Evolutionary conservation across 2,797 vertebrate genomes (phyloP).

Genomic region (Loris lydekkerianus): DNA sequence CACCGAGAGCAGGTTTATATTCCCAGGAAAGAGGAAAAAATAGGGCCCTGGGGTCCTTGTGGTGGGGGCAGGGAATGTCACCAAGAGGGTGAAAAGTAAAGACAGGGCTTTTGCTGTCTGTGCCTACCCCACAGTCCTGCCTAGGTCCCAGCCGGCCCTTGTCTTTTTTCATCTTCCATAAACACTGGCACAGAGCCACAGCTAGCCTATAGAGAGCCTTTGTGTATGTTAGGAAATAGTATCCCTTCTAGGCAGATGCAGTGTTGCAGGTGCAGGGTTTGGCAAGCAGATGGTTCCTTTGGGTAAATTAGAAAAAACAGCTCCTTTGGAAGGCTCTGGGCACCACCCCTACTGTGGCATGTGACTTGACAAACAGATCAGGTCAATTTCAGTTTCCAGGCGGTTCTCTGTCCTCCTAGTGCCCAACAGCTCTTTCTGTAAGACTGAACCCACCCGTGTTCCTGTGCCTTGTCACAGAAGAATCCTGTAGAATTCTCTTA

Average conservation of each 20-base stretch:
- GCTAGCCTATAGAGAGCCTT: slow-evolving; percentile 56
- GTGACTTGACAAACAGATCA: not conserved
- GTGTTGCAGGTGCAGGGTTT: slow-evolving; percentile 62
- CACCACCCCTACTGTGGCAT: not conserved
- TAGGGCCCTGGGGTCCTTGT: not conserved
- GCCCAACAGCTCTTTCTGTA: not conserved
- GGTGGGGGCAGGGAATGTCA: not conserved
- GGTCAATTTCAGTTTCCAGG: not conserved
- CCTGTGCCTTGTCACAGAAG: not conserved
- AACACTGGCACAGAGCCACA: slow-evolving; percentile 54
- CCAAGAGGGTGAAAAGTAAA: not conserved
- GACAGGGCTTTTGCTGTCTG: not conserved
- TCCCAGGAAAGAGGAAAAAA: slow-evolving; percentile 2
- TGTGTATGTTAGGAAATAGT: slow-evolving; percentile 51
- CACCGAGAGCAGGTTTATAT: not conserved
- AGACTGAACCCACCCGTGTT: not conserved
- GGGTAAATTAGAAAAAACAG: slow-evolving; percentile 30
- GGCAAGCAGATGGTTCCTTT: slow-evolving; percentile 76
- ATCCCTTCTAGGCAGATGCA: slow-evolving; percentile 63
- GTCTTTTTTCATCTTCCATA: slow-evolving; percentile 48
- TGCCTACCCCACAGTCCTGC: not conserved
- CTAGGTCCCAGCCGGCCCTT: slow-evolving; percentile 63
- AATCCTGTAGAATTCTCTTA: not conserved
- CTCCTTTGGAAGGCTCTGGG: not conserved
- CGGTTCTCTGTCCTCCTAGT: not conserved